phyloP scores from a whole-genome alignment of 2,113 vertebrate genomes.

The Sterna hirundo region DNA sequence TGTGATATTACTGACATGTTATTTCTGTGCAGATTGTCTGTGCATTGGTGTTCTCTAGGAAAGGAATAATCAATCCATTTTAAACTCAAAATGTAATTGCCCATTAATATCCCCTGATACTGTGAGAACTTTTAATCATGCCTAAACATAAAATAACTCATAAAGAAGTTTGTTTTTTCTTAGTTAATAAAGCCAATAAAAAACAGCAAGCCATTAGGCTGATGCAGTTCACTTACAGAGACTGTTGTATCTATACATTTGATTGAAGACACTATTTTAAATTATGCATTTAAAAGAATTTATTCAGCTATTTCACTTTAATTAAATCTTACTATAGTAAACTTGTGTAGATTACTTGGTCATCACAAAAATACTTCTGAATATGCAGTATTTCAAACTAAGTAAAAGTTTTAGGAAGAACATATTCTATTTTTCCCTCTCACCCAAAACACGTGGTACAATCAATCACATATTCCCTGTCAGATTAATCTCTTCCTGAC shows the following conservation, averaged over 20 bases:
- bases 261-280: neutral
- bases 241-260: neutral
- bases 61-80: conserved; percentile 31
- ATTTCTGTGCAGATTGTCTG: conserved; percentile 26
- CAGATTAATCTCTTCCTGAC: neutral
- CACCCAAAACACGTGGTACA: neutral
- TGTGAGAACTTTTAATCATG: neutral
- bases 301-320: neutral
- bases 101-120: conserved; percentile 6
- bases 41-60: neutral
- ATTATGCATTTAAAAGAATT: neutral
- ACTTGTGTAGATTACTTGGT: neutral
- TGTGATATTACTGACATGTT: conserved; percentile 51
- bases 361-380: neutral
- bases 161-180: neutral
- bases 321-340: neutral
- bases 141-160: neutral
- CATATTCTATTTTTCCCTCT: neutral
- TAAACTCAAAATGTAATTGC: conserved; percentile 11
- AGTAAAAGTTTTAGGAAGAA: neutral
- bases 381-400: neutral
- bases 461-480: neutral
- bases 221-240: neutral
- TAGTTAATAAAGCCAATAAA: conserved; percentile 28
- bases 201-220: neutral